Evolutionary conservation across 2,113 vertebrate species (phyloP), one percentile per base, ranked within the genome.

Genomic region (Physeter macrocephalus): DNA sequence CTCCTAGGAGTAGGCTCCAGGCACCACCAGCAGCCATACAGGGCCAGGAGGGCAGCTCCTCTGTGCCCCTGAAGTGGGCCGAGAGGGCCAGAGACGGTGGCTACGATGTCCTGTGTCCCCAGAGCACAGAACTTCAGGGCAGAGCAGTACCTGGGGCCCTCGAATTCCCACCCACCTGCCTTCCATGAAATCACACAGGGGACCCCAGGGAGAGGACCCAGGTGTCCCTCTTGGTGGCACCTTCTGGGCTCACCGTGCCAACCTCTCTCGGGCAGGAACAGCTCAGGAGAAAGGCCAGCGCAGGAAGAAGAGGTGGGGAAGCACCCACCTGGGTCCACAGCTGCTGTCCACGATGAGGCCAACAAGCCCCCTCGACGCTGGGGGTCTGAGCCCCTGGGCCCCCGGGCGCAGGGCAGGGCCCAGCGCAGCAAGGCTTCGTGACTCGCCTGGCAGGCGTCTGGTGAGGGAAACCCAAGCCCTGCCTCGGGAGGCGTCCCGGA

Each of bases 401-500:
- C 86, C n/a, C 1, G 29, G 41, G 1, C 0, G 9, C 36, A 21
- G 34, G n/a, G 8, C 66, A 41, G 46, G 67, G n/a, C n/a, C 17
- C 54, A 4, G 39, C 52, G 27, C 27, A 61, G 29, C 21, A 15
- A 15, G 43, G 62, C 84, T 84, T 17, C 62, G 36, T 43, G 64
- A 72, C 43, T 54, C 31, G 31, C 31, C 43, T 20, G n/a, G 52
- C 36, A 66, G 75, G 34, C 18, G 3, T 14, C 64, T n/a, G 18
- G 57, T 15, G 82, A 34, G 41, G 3, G 21, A 39, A 17, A 59
- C 27, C 61, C 61, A 5, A 3, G 11, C 36, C 17, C n/a, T 25
- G 11, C 2, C 46, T 20, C 0, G 0, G 39, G 18, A 43, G 9
- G 25, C 7, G 2, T n/a, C 39, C 69, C 2, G 36, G 9, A 57